Evolutionary conservation across 2,113 vertebrate species (phyloP), one percentile per base, ranked within the genome.

Genomic region (Jacana jacana): DNA sequence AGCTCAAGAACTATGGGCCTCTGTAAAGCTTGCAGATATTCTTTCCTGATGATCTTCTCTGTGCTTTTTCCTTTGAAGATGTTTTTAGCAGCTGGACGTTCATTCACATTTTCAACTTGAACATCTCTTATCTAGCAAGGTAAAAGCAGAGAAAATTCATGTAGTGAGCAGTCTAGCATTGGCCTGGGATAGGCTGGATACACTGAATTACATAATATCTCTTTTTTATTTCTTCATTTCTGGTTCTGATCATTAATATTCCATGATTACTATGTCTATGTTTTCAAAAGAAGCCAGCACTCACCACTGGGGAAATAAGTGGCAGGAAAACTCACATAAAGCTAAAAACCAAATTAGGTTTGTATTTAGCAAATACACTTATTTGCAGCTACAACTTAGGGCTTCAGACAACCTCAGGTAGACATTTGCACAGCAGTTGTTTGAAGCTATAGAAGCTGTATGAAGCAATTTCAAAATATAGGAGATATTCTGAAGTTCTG

Each of bases 1-100:
- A 99, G 97, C 70, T 99, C 99, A 80, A 99, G 52, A 61, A 99
- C 72, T 69, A 99, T 96, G 31, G 99, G 99, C 82, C 97, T 99
- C 69, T 98, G 98, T 69, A 99, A 97, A 86, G 98, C 98, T 79
- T 97, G 94, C 54, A 99, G 91, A 71, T 98, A 98, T 46, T 93
- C 95, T 27, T 98, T 98, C 64, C 99, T 98, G 9, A 99, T 85
- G 77, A 99, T 76, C 84, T 97, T 98, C 61, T 98, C 97, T 15
- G 97, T 52, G 28, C 86, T 98, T 93, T 98, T 98, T 58, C 98
- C 99, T 49, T 97, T 95, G 81, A 99, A 98, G 97, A 99, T 95
- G 96, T 98, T 99, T 97, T 98, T 98, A 81, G 97, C 97, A 83
- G 95, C 96, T 20, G 98, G 97, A 64, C 98, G 98, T 37, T 93